Percentiles rank a stretch among this genome's conserved stretches.
phyloP scores from a whole-genome alignment of 2,888 invertebrate species.

The Limenitis camilla region DNA sequence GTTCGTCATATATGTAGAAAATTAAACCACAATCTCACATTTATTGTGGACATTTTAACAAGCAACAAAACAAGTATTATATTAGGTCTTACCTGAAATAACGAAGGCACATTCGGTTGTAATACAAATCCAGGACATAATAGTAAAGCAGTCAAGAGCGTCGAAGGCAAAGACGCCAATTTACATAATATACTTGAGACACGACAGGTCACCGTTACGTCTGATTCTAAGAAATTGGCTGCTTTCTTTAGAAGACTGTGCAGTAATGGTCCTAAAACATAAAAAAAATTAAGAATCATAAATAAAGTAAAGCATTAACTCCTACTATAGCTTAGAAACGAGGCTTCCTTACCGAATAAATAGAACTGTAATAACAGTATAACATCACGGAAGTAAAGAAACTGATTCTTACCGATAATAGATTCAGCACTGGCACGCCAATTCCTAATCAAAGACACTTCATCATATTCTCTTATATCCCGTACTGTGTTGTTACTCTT shows the following conservation, averaged over 20 bases:
- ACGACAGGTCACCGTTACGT: constrained; percentile 88
- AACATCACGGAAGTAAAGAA: not conserved
- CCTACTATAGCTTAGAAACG: not conserved
- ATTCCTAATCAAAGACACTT: constrained; percentile 43
- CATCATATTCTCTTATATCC: constrained; percentile 46
- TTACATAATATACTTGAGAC: constrained; percentile 90
- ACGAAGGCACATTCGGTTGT: constrained; percentile 92
- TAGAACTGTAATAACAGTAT: not conserved
- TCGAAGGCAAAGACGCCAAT: constrained; percentile 91
- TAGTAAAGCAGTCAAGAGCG: constrained; percentile 89
- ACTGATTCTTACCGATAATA: constrained; percentile 48
- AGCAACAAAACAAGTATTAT: not conserved
- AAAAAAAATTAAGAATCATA: not conserved
- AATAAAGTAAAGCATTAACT: not conserved
- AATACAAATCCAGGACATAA: constrained; percentile 86
- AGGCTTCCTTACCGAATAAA: not conserved
- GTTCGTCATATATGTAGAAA: too few relatives aligned
- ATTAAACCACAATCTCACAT: too few relatives aligned
- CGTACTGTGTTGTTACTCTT: constrained; percentile 36
- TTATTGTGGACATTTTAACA: too few relatives aligned
- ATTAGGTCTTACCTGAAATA: constrained; percentile 84
- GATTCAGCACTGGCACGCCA: constrained; percentile 59
- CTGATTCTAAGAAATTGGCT: constrained; percentile 88
- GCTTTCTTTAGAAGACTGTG: constrained; percentile 86
- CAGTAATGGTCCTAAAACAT: constrained; percentile 82